These are phyloP conservation scores for Mycetomoellerius zeteki DNA, from an alignment of 1,140 invertebrate genomes.

Conservation along the genomic window DNA sequence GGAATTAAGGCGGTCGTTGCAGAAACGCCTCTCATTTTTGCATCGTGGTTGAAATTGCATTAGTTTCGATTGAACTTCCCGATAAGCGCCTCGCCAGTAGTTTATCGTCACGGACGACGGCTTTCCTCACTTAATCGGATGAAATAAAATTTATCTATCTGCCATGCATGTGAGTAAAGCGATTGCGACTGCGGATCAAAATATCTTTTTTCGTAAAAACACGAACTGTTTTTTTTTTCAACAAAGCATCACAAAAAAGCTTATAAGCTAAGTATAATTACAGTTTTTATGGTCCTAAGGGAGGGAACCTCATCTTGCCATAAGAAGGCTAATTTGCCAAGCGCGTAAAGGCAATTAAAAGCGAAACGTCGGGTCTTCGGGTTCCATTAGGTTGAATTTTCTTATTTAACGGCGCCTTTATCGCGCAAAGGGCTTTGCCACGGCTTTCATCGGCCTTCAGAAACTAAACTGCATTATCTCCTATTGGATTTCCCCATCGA, in stretches of 20 bases:
- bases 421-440: constrained; percentile 7
- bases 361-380: neutral
- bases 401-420: constrained; percentile 49
- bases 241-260: neutral
- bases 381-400: constrained; percentile 45
- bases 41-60: constrained; percentile 37
- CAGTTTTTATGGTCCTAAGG: constrained; percentile 1
- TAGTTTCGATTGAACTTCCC: constrained; percentile 59
- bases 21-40: constrained; percentile 4
- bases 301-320: neutral
- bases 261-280: constrained; percentile 25
- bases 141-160: constrained; percentile 16
- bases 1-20: constrained; percentile 31
- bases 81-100: neutral
- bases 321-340: constrained; percentile 26
- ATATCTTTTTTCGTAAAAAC: neutral
- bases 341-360: constrained; percentile 50
- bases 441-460: constrained; percentile 34
- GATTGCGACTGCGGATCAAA: neutral
- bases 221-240: neutral
- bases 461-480: constrained; percentile 48
- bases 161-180: neutral
- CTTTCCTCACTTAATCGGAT: neutral
- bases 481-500: constrained; percentile 54
- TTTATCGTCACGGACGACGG: constrained; percentile 11